Percentiles rank a stretch among this genome's conserved stretches.
Conservation (phyloP, 1,140 invertebrate species). For the Bombus waltoni region DNA sequence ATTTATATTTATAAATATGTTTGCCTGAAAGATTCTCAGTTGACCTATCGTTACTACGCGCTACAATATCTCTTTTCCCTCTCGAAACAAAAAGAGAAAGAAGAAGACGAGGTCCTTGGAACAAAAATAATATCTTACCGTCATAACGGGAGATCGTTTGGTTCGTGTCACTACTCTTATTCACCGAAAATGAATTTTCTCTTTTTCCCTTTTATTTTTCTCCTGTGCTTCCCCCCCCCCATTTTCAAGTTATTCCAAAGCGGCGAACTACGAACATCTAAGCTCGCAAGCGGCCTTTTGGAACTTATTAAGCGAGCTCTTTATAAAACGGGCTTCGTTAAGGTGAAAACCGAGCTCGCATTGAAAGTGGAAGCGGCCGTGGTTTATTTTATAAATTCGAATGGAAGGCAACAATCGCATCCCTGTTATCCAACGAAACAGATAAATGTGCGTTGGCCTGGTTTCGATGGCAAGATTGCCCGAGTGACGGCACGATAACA, state of each 20-base stretch:
- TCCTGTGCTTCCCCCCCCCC: no score
- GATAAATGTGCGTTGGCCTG: slow-evolving; percentile 37
- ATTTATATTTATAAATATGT: not conserved
- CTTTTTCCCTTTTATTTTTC: not conserved
- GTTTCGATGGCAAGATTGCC: slow-evolving; percentile 18
- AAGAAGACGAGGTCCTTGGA: not conserved
- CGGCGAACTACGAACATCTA: not conserved
- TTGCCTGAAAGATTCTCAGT: not conserved
- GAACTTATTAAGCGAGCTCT: slow-evolving; percentile 23
- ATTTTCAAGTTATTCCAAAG: not conserved
- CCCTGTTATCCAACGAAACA: slow-evolving; percentile 24
- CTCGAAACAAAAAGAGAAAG: no score
- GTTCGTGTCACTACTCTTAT: slow-evolving; percentile 29
- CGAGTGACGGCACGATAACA: not conserved
- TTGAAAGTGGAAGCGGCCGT: not conserved
- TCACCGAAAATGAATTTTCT: not conserved
- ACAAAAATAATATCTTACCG: not conserved
- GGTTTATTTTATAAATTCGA: slow-evolving; percentile 45
- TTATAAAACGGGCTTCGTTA: slow-evolving; percentile 1
- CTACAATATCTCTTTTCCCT: not conserved
- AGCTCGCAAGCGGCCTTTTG: not conserved
- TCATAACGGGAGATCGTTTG: not conserved
- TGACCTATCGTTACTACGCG: not conserved
- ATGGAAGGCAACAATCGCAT: slow-evolving; percentile 31
- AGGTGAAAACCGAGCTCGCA: not conserved